Percentiles rank a stretch among this genome's conserved stretches.
Conservation (phyloP, 2,113 vertebrate species). For the Hemiprocne comata region DNA sequence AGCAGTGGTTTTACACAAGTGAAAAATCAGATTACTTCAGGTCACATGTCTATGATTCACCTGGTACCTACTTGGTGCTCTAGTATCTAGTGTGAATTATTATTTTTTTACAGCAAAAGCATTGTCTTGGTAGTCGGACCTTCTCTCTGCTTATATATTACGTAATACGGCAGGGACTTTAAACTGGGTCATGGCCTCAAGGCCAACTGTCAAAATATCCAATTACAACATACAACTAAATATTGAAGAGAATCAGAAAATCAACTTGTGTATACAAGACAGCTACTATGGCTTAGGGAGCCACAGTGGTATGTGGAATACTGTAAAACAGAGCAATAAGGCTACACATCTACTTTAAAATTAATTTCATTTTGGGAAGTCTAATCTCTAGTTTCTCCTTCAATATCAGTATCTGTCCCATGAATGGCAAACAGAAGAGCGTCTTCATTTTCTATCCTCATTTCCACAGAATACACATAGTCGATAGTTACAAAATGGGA, state of each 20-base stretch:
- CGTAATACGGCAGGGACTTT: neutral
- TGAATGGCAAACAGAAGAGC: neutral
- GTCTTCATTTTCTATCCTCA: neutral
- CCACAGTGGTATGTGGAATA: neutral
- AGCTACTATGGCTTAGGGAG: neutral
- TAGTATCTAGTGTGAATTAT: neutral
- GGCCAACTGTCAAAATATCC: neutral
- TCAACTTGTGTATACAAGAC: neutral
- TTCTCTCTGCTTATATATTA: neutral
- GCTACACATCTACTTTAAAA: neutral
- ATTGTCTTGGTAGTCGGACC: neutral
- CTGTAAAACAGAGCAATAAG: neutral
- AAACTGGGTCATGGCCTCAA: neutral
- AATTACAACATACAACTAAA: neutral
- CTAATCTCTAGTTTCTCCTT: neutral
- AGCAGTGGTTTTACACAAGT: neutral
- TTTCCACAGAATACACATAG: neutral
- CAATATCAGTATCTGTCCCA: neutral
- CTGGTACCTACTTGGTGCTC: neutral
- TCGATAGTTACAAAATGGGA: neutral
- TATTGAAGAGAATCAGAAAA: neutral
- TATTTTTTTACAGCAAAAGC: neutral
- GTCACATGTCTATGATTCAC: neutral
- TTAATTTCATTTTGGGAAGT: neutral
- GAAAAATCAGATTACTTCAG: neutral